phyloP scores from a whole-genome alignment of 2,113 vertebrate species.

The Synodontis membranacea region DNA sequence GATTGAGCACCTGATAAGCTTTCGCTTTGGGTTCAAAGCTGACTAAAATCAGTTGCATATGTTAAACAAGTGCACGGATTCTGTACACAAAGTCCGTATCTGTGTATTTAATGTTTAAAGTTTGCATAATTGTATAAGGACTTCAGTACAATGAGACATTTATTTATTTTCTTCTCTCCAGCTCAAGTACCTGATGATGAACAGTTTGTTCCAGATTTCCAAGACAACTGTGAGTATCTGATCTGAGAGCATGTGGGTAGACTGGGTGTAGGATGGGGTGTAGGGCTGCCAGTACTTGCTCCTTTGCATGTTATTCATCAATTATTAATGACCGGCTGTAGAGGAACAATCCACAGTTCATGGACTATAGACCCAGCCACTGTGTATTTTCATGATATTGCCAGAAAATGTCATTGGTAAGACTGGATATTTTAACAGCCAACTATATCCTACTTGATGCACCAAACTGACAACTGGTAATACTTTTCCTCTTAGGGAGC shows the following conservation, averaged over 20 bases:
- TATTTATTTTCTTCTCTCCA: conserved; percentile 19
- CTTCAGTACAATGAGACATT: background rate
- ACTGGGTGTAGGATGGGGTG: background rate
- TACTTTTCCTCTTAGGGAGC: background rate
- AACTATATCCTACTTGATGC: background rate
- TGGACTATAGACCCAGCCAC: background rate
- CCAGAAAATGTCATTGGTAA: background rate
- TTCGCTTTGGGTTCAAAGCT: background rate
- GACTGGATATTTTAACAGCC: background rate
- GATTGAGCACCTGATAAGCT: background rate
- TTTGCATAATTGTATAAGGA: background rate
- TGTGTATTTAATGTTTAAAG: background rate
- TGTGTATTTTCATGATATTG: background rate
- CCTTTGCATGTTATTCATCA: conserved; percentile 28
- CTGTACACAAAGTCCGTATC: background rate
- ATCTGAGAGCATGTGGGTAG: conserved; percentile 23
- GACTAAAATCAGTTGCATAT: background rate
- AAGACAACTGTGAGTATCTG: conserved; percentile 83
- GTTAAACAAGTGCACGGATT: background rate
- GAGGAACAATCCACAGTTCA: background rate
- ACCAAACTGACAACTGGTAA: background rate
- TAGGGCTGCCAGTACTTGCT: background rate
- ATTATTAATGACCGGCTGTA: conserved; percentile 20
- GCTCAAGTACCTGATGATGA: conserved; percentile 88
- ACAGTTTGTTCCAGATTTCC: conserved; percentile 90